Percentiles rank a stretch among this genome's conserved stretches.
phyloP scores from a whole-genome alignment of 1,140 invertebrate genomes.

The Saccostrea glomerata region DNA sequence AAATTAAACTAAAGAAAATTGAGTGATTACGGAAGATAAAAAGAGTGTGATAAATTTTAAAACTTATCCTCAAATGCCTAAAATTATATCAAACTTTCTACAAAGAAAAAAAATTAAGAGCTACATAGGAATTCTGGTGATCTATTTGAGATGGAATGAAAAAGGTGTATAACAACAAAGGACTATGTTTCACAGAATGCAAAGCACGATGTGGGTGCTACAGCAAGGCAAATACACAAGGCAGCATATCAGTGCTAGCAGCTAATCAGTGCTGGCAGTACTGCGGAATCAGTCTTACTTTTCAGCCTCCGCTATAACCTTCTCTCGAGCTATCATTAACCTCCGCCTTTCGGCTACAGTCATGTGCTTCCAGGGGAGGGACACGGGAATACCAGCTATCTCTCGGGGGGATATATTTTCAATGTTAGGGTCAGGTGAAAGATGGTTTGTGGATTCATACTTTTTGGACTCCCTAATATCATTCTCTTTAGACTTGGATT shows the following conservation, averaged over 20 bases:
- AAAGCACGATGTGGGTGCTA: conserved; percentile 3
- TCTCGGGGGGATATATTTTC: conserved; percentile 56
- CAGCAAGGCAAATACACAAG: conserved; percentile 25
- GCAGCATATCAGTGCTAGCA: not conserved
- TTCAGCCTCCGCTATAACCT: conserved; percentile 61
- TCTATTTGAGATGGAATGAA: not conserved
- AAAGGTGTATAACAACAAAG: not conserved
- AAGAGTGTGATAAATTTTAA: no score
- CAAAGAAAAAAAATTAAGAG: not conserved
- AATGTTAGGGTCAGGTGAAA: conserved; percentile 41
- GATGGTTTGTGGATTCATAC: not conserved
- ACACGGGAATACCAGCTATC: conserved; percentile 59
- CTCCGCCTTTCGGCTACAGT: conserved; percentile 74
- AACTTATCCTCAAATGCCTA: no score
- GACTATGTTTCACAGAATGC: not conserved
- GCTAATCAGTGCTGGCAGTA: not conserved
- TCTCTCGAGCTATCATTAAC: conserved; percentile 74
- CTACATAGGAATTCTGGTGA: not conserved
- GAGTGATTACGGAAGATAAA: no score
- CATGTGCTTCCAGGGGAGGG: conserved; percentile 71
- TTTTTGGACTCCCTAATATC: conserved; percentile 40
- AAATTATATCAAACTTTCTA: not conserved
- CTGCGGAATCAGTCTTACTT: conserved; percentile 51
- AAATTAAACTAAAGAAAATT: no score
- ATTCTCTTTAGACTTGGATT: conserved; percentile 37